Percentiles rank a stretch among this genome's conserved stretches.
These are phyloP conservation scores for Pygocentrus nattereri DNA, from an alignment of 2,797 vertebrate genomes.

Conservation along the genomic window DNA sequence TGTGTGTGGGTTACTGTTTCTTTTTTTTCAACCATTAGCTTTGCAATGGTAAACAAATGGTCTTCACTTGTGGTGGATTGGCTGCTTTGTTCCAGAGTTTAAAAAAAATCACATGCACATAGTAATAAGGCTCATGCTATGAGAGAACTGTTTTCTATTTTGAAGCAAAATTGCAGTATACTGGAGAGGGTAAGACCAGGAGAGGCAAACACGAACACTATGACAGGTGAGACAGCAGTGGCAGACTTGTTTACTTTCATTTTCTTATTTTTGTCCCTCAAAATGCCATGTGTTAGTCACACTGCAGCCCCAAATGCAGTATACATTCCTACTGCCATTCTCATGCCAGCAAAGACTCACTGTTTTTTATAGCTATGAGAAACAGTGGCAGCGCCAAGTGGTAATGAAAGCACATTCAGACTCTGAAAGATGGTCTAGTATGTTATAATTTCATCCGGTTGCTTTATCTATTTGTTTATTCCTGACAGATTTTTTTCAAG, in stretches of 20 bases:
- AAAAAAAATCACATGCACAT: neutral
- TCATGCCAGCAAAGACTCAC: slow-evolving; percentile 22
- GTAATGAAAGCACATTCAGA: neutral
- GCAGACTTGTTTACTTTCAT: slow-evolving; percentile 64
- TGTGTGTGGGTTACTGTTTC: neutral
- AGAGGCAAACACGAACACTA: slow-evolving; percentile 4
- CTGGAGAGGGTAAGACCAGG: slow-evolving; percentile 36
- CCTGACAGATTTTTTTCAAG: neutral
- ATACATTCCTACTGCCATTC: slow-evolving; percentile 33
- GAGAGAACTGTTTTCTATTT: slow-evolving; percentile 17
- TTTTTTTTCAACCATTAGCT: slow-evolving; percentile 1
- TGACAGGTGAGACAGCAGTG: slow-evolving; percentile 55
- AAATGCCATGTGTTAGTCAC: slow-evolving; percentile 56
- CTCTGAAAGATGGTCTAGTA: neutral
- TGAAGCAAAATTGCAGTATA: slow-evolving; percentile 57
- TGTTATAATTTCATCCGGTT: neutral
- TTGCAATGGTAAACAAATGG: slow-evolving; percentile 13
- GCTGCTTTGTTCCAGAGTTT: neutral
- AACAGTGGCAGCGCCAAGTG: neutral
- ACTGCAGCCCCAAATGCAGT: slow-evolving; percentile 37
- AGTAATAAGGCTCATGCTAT: slow-evolving; percentile 15
- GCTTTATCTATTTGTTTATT: neutral
- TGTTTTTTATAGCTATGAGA: neutral
- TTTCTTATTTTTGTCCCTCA: slow-evolving; percentile 59
- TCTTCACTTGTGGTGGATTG: neutral